Percentiles rank a stretch among this genome's conserved stretches.
phyloP scores from a whole-genome alignment of 2,113 vertebrate species.

The Coreoperca whiteheadi region DNA sequence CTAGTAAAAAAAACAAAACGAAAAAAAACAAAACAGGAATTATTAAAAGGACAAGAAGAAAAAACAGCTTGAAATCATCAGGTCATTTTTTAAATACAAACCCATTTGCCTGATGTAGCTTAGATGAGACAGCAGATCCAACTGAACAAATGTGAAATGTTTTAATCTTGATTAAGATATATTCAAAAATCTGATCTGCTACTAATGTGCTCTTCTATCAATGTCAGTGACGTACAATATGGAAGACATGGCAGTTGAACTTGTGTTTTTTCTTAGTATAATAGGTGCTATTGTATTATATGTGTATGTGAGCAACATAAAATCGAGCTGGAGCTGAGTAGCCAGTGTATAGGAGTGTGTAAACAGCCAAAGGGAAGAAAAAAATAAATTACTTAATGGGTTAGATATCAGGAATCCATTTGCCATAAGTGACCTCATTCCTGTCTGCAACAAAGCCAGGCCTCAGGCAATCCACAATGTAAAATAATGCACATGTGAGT shows the following conservation, averaged over 20 bases:
- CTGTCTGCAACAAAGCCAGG: conserved; percentile 64
- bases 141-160: conserved; percentile 15
- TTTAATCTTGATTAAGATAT: conserved; percentile 15
- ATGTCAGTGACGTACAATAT: conserved; percentile 13
- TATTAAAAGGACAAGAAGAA: conserved; percentile 1
- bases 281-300: background rate
- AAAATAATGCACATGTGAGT: conserved; percentile 47
- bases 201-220: conserved; percentile 40
- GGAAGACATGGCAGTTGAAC: background rate
- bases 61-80: background rate
- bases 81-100: background rate
- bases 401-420: conserved; percentile 73
- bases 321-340: conserved; percentile 16
- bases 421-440: conserved; percentile 73
- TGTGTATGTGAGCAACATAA: conserved; percentile 1
- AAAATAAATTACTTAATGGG: conserved; percentile 49
- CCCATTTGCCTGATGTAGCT: background rate
- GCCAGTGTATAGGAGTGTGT: conserved; percentile 26
- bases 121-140: background rate
- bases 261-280: conserved; percentile 9
- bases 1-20: no score
- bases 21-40: conserved; percentile 18
- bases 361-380: conserved; percentile 42
- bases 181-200: conserved; percentile 4
- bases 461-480: conserved; percentile 43